These are phyloP conservation scores for Drosophila micromelanica DNA, from an alignment of 1,140 invertebrate genomes.

Conservation along the genomic window DNA sequence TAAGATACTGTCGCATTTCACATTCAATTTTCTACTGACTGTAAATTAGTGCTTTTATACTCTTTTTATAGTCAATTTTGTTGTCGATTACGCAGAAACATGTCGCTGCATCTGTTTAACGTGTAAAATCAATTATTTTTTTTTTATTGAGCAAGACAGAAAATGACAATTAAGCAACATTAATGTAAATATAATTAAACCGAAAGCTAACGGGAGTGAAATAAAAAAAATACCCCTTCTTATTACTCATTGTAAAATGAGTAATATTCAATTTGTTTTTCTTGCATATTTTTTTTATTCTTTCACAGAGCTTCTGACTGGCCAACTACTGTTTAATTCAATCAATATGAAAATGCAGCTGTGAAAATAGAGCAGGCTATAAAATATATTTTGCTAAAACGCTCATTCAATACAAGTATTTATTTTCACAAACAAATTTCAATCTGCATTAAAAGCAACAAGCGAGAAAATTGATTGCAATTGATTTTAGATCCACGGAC, in stretches of 20 bases:
- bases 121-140: neutral
- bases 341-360: no score
- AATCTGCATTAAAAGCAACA: slow-evolving; percentile 9
- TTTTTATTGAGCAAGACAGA: neutral
- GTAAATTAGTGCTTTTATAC: neutral
- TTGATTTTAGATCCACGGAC: slow-evolving; percentile 37
- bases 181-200: no score
- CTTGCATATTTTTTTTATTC: no score
- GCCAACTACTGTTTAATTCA: no score
- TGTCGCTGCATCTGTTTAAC: slow-evolving; percentile 1
- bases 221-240: no score
- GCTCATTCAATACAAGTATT: slow-evolving; percentile 3
- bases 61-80: neutral
- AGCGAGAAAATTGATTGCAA: slow-evolving; percentile 3
- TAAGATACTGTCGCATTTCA: neutral
- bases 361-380: no score
- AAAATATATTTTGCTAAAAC: neutral
- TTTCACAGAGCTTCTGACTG: no score
- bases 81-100: neutral
- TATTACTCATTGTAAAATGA: no score
- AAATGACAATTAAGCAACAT: neutral
- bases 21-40: neutral
- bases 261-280: no score
- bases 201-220: no score
- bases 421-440: slow-evolving; percentile 12